These are phyloP conservation scores for Scartelaos histophorus DNA, from an alignment of 2,113 vertebrate genomes.

Conservation along the genomic window DNA sequence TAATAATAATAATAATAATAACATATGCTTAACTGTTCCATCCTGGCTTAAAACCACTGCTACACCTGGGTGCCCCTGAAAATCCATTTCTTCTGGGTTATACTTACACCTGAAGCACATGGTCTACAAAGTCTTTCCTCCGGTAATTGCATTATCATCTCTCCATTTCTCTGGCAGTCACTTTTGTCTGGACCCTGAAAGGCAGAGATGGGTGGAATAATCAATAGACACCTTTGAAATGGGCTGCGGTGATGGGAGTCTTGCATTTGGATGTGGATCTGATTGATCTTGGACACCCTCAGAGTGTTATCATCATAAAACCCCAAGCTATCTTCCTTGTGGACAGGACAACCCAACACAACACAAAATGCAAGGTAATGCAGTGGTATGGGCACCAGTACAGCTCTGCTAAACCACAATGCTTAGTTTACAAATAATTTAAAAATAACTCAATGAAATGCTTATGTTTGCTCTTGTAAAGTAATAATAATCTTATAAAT, in stretches of 20 bases:
- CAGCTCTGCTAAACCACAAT: too few species aligned
- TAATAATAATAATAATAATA: too few species aligned
- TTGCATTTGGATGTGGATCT: constrained; percentile 64
- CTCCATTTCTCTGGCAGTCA: constrained; percentile 63
- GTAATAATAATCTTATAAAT: too few species aligned
- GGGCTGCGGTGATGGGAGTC: constrained; percentile 57
- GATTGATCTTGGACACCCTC: constrained; percentile 64
- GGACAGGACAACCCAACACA: constrained; percentile 19
- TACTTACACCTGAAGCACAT: constrained; percentile 38
- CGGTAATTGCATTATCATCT: constrained; percentile 69
- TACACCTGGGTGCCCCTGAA: constrained; percentile 33
- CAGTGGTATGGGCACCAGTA: constrained; percentile 20
- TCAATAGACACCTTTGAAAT: constrained; percentile 71
- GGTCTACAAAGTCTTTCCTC: constrained; percentile 53
- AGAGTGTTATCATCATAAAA: constrained; percentile 63
- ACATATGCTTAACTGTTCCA: constrained; percentile 23
- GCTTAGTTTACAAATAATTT: background rate
- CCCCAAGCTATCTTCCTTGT: constrained; percentile 38
- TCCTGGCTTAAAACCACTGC: constrained; percentile 5
- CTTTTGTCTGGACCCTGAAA: constrained; percentile 48
- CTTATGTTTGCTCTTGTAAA: background rate
- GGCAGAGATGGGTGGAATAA: constrained; percentile 60
- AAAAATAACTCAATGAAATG: background rate
- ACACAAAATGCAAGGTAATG: constrained; percentile 27
- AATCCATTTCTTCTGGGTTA: background rate